Base-by-base conservation (phyloP, 2,113 vertebrate genomes). In the Leuciscus idus region DNA sequence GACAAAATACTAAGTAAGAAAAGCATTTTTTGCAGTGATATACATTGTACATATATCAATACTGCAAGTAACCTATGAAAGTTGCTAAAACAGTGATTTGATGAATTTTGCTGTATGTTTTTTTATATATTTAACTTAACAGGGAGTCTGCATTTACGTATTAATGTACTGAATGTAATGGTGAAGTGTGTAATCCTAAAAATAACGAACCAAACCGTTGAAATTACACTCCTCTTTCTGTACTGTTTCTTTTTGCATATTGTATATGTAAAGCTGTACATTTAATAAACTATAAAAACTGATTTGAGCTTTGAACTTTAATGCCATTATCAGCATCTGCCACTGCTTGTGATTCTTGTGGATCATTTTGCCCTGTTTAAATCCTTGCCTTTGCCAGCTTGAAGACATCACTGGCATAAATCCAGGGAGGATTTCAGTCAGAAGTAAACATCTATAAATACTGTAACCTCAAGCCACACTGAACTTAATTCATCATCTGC, bases 391-490 rank as follows among this genome's bases (percentile, higher is more conserved):
- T 19, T 85, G 52, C 36, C 23, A 43, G 46, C 62, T 85, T 52
- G 23, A 2, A 52, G 28, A 85, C 28, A 74, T 23, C 30, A 59
- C 64, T 81, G 77, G 77, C 66, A 86, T 23, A 28, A 6, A 21
- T 62, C 57, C 85, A 75, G 46, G 23, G 46, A 75, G 50, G 48
- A 57, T 79, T 64, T 79, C 61, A 39, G 84, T 68, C 36, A 57
- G 30, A 57, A 50, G 46, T 68, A 78, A 80, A 80, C 64, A 66
- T 57, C 46, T 28, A 66, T 7, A 76, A 76, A 77, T 66, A 61
- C 21, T 72, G 23, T 12, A 26, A 52, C 33, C 74, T n/a, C 23
- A 21, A 75, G 52, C 57, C 55, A 74, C 55, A 33, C 39, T 28
- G 39, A 46, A 81, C 23, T 9, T 64, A 8, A 64, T 81, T 46